Evolutionary conservation across 2,113 vertebrate genomes (phyloP), one percentile per base, ranked within the genome.

Genomic region (Myiozetetes cayanensis): DNA sequence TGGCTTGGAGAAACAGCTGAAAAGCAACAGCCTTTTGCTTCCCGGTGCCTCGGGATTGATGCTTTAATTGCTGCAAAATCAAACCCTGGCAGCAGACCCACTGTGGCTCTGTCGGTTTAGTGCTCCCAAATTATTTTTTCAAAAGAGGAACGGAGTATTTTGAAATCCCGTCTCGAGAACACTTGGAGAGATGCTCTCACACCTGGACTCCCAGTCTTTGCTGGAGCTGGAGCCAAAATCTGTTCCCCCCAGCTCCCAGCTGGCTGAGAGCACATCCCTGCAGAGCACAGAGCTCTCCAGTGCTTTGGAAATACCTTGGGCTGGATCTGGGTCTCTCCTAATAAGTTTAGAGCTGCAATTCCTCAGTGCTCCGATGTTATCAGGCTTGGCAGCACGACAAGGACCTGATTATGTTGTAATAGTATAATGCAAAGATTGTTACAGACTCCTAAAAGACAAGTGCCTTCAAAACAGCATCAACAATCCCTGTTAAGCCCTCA

Each of bases 341-440:
- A 66, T 47, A 84, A 53, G 50, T 46, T 85, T 14, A 87, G 84
- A 31, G 61, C 85, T 78, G 41, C 47, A 89, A 89, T 49, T 89
- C 74, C 93, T 87, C 70, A 10, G 39, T 24, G 41, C 71, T 31
- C 37, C 50, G 71, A 62, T 72, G 78, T 52, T 85, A 93, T 89
- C 87, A 70, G 82, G 50, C 75, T 43, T 95, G 78, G 89, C 95
- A 97, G 91, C 46, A 5, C 33, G 62, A 95, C 89, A 91, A 85
- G 87, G 85, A 70, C 81, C 43, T 85, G 94, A 94, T 95, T 87
- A 94, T 62, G 85, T 58, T 85, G 66, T 93, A 96, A 96, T 35
- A 91, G 78, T 6, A 43, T 62, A 94, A 96, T 66, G 85, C 91
- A 91, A 91, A 94, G 91, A 91, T 95, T 94, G 92, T 94, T 93